Evolutionary conservation across 2,888 invertebrate genomes (phyloP), one percentile per base, ranked within the genome.

Genomic region (Cordilura impudica): DNA sequence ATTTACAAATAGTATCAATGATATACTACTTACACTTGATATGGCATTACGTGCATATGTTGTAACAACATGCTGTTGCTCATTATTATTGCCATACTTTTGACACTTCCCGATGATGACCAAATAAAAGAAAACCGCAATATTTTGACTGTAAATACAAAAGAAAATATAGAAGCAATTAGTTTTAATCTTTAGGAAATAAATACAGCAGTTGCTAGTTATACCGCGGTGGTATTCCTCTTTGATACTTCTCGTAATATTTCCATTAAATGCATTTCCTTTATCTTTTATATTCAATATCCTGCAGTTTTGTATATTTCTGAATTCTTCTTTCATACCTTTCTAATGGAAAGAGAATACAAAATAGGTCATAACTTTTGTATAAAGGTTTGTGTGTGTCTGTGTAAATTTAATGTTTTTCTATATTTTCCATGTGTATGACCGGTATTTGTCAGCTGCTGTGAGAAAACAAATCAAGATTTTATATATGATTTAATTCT

Each of bases 341-440:
- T 60, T 39, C 54, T 26, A 39, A 19, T 14, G 4, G 12, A 58
- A 43, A 0, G 31, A 58, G 29, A 39, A n/a, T n/a, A 4, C 2
- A 39, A n/a, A 72, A n/a, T n/a, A 71, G 77, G 77, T 77, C 60
- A 71, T 77, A 51, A 77, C 77, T 61, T 72, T 39, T 5, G 12
- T 56, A n/a, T n/a, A n/a, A n/a, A n/a, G n/a, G 43, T 39, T 10
- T 23, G n/a, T 16, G 26, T 19, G 39, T 66, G 14, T 43, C 1
- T 43, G 31, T 23, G 18, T 56, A 12, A 19, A 29, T 2, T 29
- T 8, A 29, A 29, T 39, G 35, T 39, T 39, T n/a, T n/a, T n/a
- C 8, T 39, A n/a, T 18, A 12, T 54, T 14, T 39, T 39, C 43
- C 19, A n/a, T 35, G 7, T 58, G n/a, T 29, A 43, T 45, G 26